These are phyloP conservation scores for Parauchenoglanis ngamensis DNA, from an alignment of 2,797 vertebrate species.

Conservation along the genomic window DNA sequence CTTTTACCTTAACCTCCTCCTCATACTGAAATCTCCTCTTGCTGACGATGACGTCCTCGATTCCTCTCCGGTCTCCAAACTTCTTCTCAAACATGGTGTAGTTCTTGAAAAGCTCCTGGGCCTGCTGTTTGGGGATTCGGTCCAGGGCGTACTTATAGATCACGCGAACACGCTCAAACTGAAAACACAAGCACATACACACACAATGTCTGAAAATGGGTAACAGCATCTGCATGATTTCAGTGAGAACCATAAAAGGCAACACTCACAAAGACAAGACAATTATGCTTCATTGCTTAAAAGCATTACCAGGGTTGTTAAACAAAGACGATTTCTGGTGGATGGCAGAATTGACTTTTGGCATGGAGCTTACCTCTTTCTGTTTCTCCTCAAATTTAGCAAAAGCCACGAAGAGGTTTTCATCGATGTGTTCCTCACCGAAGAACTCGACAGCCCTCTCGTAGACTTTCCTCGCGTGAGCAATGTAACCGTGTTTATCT, in stretches of 20 bases:
- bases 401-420: slow-evolving; percentile 93
- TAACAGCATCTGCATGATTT: not conserved
- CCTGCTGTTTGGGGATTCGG: slow-evolving; percentile 91
- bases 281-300: not conserved
- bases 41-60: slow-evolving; percentile 97
- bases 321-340: not conserved
- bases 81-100: slow-evolving; percentile 98
- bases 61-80: slow-evolving; percentile 93
- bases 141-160: slow-evolving; percentile 97
- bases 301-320: not conserved
- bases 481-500: slow-evolving; percentile 92
- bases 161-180: slow-evolving; percentile 96
- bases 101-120: slow-evolving; percentile 96
- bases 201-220: not conserved
- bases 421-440: slow-evolving; percentile 89
- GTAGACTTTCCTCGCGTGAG: slow-evolving; percentile 86
- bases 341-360: not conserved
- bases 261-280: not conserved
- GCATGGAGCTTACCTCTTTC: slow-evolving; percentile 81
- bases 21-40: slow-evolving; percentile 97
- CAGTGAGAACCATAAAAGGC: not conserved
- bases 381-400: slow-evolving; percentile 96
- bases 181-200: slow-evolving; percentile 40
- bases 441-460: slow-evolving; percentile 95
- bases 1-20: slow-evolving; percentile 92